Percentiles rank a stretch among this genome's conserved stretches.
Conservation (phyloP, 1,140 invertebrate genomes). For the Agrypnia vestita region DNA sequence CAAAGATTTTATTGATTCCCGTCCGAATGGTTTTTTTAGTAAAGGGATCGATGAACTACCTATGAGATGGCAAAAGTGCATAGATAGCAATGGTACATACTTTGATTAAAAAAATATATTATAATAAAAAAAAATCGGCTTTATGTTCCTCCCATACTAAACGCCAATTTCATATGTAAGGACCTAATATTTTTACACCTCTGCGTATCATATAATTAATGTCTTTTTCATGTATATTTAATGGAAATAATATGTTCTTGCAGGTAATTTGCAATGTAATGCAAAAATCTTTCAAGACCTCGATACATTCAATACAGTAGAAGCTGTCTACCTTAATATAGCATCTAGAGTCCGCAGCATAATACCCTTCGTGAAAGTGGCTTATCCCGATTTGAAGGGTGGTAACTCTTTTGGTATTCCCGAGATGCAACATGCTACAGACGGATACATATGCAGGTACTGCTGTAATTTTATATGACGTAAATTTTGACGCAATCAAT, state of each 20-base stretch:
- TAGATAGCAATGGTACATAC: too few species aligned
- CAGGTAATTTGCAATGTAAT: constrained; percentile 48
- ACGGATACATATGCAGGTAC: constrained; percentile 77
- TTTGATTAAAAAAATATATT: too few species aligned
- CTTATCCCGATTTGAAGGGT: constrained; percentile 82
- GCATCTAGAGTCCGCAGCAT: constrained; percentile 75
- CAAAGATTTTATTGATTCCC: too few species aligned
- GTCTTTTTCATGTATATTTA: not conserved
- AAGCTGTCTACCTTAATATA: constrained; percentile 50
- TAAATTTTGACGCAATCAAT: not conserved
- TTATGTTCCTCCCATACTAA: too few species aligned
- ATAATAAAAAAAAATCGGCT: too few species aligned
- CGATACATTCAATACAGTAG: not conserved
- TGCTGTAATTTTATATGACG: not conserved
- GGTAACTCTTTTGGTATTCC: constrained; percentile 71
- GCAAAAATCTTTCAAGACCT: constrained; percentile 55
- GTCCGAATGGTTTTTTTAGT: too few species aligned
- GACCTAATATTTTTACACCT: too few species aligned
- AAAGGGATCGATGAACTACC: too few species aligned
- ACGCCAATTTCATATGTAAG: too few species aligned
- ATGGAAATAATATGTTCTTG: constrained; percentile 22
- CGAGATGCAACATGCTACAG: constrained; percentile 78
- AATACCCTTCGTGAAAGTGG: constrained; percentile 82
- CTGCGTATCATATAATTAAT: too few species aligned
- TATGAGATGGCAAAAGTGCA: too few species aligned